Evolutionary conservation across 2,888 invertebrate species (phyloP).

Genomic region (Caenorhabditis wallacei): DNA sequence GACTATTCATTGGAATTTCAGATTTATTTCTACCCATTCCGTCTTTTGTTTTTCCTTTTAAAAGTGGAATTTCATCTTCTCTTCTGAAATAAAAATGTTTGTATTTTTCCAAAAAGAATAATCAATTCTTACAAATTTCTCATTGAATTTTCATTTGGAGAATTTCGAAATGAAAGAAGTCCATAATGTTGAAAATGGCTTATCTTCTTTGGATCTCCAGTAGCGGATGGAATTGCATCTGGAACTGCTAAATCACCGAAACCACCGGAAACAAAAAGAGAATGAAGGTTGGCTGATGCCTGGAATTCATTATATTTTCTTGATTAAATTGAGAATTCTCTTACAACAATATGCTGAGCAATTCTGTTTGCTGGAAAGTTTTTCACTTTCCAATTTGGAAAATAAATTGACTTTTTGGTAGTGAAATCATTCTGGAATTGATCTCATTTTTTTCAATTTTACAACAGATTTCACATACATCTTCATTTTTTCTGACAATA

Average conservation of each 20-base stretch:
- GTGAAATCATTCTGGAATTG: constrained; percentile 5
- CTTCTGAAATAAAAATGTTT: neutral
- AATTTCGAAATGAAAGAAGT: constrained; percentile 37
- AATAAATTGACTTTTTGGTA: constrained; percentile 18
- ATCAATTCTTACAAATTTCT: neutral
- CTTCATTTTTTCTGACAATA: constrained; percentile 23
- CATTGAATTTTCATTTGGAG: constrained; percentile 1
- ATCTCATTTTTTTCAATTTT: neutral
- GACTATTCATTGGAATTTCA: neutral
- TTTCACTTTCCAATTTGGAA: constrained; percentile 45
- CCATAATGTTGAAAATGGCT: constrained; percentile 53
- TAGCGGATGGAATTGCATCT: constrained; percentile 47
- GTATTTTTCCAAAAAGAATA: neutral
- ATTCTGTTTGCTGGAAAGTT: constrained; percentile 40
- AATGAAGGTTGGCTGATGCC: constrained; percentile 35
- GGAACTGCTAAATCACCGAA: constrained; percentile 55
- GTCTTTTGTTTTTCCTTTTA: neutral
- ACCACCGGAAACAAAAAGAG: constrained; percentile 51
- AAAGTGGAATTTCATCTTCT: neutral
- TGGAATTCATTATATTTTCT: neutral
- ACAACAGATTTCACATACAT: too few species aligned
- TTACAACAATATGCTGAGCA: constrained; percentile 52
- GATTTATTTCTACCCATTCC: neutral
- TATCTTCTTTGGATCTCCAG: constrained; percentile 42
- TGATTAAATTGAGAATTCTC: neutral